These are phyloP conservation scores for Eulemur albifrons DNA, from an alignment of 2,797 vertebrate genomes.

Conservation along the genomic window DNA sequence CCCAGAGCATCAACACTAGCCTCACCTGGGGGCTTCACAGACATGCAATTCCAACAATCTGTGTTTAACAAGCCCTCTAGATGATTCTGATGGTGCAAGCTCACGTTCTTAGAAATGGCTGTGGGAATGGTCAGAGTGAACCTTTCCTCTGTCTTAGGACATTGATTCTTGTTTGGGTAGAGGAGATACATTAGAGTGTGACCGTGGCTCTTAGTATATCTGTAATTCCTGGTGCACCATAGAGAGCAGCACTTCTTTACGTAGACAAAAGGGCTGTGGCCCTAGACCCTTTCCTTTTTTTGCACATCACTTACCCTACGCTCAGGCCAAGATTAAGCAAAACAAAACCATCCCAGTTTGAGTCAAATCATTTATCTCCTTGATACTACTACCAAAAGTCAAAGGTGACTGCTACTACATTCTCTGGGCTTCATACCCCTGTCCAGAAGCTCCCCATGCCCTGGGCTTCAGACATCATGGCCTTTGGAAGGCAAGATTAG, in stretches of 20 bases:
- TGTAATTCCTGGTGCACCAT: fast-evolving
- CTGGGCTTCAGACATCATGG: neutral
- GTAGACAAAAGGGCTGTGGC: fast-evolving
- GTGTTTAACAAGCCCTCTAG: too few species aligned
- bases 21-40: neutral
- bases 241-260: neutral
- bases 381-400: neutral
- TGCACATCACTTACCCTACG: neutral
- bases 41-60: neutral
- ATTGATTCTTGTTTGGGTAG: fast-evolving
- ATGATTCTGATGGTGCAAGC: neutral
- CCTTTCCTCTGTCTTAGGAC: fast-evolving
- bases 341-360: neutral
- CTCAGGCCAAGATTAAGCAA: neutral
- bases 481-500: neutral
- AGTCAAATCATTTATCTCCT: neutral
- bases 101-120: neutral
- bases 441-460: neutral
- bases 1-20: neutral
- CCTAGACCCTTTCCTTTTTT: neutral
- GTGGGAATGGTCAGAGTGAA: neutral
- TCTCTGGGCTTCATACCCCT: neutral
- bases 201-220: fast-evolving
- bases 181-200: fast-evolving
- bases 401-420: neutral